Evolutionary conservation across 2,113 vertebrate species (phyloP).

Genomic region (Odobenus rosmarus): DNA sequence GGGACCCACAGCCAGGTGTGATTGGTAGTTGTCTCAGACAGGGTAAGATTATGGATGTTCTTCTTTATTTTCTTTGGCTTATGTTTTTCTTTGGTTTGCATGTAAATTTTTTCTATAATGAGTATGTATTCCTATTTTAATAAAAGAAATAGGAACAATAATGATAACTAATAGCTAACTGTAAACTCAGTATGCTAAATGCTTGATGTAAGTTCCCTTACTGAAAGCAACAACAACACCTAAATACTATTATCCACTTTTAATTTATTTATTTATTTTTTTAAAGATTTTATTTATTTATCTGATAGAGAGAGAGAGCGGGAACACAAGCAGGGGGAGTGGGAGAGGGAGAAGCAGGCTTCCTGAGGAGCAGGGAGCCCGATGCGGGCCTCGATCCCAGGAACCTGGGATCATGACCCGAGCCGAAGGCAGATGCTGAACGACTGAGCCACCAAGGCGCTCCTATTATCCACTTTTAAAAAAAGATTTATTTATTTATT

Average conservation of each 20-base stretch:
- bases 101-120: slow-evolving; percentile 1
- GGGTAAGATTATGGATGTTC: neutral
- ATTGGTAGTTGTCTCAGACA: neutral
- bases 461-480: neutral
- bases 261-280: neutral
- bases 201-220: neutral
- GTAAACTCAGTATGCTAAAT: neutral
- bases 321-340: no score
- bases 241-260: neutral
- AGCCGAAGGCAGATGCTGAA: no score
- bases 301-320: no score
- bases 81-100: neutral
- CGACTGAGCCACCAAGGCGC: no score
- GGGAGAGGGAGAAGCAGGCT: no score
- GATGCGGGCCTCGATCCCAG: no score
- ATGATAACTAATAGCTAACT: neutral
- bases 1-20: neutral
- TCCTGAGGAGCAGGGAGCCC: no score
- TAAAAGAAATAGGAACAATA: slow-evolving; percentile 3
- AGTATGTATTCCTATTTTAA: neutral
- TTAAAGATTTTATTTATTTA: neutral
- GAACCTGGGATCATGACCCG: no score
- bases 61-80: slow-evolving; percentile 15
- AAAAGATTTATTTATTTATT: no score
- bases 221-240: neutral